These are phyloP conservation scores for Harlomillsia oculata DNA, from an alignment of 1,140 invertebrate genomes.

Conservation along the genomic window DNA sequence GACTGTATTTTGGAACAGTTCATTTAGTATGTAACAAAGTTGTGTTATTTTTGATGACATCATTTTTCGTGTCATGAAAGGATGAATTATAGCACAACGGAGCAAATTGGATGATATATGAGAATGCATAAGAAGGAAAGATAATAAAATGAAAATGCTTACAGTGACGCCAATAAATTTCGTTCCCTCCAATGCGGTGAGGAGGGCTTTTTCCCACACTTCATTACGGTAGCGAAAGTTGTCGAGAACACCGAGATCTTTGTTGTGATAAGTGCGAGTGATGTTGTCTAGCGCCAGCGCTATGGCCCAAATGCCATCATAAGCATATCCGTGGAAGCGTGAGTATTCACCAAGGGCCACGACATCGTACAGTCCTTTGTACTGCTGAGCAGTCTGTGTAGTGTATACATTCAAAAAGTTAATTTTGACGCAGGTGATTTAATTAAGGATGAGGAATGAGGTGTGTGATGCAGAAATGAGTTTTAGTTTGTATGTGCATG, in stretches of 20 bases:
- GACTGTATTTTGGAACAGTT: too few relatives aligned
- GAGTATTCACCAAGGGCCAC: slow-evolving; percentile 72
- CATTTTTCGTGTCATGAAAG: too few relatives aligned
- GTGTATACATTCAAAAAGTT: slow-evolving; percentile 15
- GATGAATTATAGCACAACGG: too few relatives aligned
- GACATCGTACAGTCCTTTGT: slow-evolving; percentile 71
- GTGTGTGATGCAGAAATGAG: neutral
- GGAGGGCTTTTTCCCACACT: slow-evolving; percentile 77
- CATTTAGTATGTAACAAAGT: too few relatives aligned
- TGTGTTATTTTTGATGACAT: too few relatives aligned
- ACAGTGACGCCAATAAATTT: slow-evolving; percentile 90
- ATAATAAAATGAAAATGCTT: slow-evolving; percentile 40
- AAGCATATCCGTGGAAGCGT: slow-evolving; percentile 91
- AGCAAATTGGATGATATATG: too few relatives aligned
- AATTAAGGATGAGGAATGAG: slow-evolving; percentile 2
- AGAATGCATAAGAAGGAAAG: neutral
- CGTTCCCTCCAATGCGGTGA: slow-evolving; percentile 77
- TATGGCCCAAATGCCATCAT: slow-evolving; percentile 94
- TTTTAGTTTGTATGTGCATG: too few relatives aligned
- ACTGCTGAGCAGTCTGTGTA: slow-evolving; percentile 74
- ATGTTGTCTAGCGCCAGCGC: slow-evolving; percentile 82
- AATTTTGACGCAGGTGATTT: neutral
- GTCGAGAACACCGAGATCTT: slow-evolving; percentile 60
- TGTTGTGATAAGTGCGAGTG: slow-evolving; percentile 48
- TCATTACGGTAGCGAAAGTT: slow-evolving; percentile 74